A percentile compares a stretch with the other conserved stretches of the same genome.
These are phyloP conservation scores for Phylloscopus collybita DNA, from an alignment of 2,797 vertebrate genomes.

Conservation along the genomic window DNA sequence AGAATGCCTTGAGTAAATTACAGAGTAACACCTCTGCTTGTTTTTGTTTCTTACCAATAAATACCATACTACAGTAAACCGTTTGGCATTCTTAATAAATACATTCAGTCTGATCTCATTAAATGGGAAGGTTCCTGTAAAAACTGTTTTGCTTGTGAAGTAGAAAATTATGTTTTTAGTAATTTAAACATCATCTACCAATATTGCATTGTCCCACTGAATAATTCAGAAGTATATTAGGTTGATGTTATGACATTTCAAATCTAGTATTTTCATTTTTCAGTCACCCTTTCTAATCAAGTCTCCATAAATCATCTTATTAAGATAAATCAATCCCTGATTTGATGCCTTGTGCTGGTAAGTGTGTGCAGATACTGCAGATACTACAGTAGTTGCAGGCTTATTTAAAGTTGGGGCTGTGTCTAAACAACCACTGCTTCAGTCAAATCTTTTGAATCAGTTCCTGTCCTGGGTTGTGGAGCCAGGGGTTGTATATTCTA, in stretches of 20 bases:
- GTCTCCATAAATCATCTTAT: slow-evolving; percentile 39
- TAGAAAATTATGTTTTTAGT: slow-evolving; percentile 22
- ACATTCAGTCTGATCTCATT: neutral
- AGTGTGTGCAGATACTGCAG: slow-evolving; percentile 32
- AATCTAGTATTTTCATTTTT: slow-evolving; percentile 53
- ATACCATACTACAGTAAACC: neutral
- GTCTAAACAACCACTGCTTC: neutral
- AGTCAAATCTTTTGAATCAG: neutral
- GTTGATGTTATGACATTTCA: slow-evolving; percentile 27
- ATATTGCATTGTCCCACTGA: neutral
- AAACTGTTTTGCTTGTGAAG: slow-evolving; percentile 36
- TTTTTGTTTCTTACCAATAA: neutral
- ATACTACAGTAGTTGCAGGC: neutral
- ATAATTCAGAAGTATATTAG: slow-evolving; percentile 24
- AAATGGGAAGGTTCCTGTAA: slow-evolving; percentile 28
- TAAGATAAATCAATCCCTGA: slow-evolving; percentile 48
- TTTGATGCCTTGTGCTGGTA: slow-evolving; percentile 20
- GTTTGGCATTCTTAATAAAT: slow-evolving; percentile 10
- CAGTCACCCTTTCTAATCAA: slow-evolving; percentile 28
- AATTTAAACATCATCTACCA: slow-evolving; percentile 33
- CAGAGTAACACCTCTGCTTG: neutral
- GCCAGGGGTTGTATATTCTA: no score
- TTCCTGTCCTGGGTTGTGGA: neutral
- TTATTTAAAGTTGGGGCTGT: neutral
- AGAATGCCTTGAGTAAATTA: neutral